phyloP scores from a whole-genome alignment of 2,797 vertebrate species.

The Strix occidentalis region DNA sequence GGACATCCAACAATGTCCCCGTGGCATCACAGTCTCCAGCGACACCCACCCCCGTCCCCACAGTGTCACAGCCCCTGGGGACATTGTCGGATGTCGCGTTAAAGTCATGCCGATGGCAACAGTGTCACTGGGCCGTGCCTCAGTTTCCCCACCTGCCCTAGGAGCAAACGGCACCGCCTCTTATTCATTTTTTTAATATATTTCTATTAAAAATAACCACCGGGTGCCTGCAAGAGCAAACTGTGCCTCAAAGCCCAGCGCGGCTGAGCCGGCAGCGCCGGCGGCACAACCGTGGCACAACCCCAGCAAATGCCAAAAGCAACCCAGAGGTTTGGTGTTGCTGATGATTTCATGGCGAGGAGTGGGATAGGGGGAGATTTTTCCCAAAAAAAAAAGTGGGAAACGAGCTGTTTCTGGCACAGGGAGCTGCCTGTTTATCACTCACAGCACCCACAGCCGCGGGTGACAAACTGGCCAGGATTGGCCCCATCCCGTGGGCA shows the following conservation, averaged over 20 bases:
- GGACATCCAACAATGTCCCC: not conserved
- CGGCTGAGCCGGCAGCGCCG: not conserved
- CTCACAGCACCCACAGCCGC: not conserved
- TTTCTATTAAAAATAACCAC: not conserved
- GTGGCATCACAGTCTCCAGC: not conserved
- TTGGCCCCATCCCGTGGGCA: not conserved
- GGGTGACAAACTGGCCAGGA: not conserved
- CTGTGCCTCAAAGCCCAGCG: fast-evolving
- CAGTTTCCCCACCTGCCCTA: not conserved
- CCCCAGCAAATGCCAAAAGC: not conserved
- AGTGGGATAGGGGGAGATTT: too few relatives aligned
- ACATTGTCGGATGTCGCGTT: not conserved
- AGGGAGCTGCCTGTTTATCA: not conserved
- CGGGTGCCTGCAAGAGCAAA: not conserved
- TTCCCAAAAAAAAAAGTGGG: not conserved
- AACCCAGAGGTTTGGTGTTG: not conserved
- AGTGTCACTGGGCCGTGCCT: not conserved
- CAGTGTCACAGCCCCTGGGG: not conserved
- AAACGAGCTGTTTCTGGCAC: not conserved
- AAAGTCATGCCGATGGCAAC: not conserved
- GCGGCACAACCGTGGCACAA: not conserved
- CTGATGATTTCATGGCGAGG: fast-evolving
- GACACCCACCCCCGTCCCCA: not conserved
- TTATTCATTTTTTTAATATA: too few relatives aligned
- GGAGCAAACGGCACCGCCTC: not conserved